Base-by-base conservation (phyloP, 2,888 invertebrate genomes). In the Latrodectus elegans region DNA sequence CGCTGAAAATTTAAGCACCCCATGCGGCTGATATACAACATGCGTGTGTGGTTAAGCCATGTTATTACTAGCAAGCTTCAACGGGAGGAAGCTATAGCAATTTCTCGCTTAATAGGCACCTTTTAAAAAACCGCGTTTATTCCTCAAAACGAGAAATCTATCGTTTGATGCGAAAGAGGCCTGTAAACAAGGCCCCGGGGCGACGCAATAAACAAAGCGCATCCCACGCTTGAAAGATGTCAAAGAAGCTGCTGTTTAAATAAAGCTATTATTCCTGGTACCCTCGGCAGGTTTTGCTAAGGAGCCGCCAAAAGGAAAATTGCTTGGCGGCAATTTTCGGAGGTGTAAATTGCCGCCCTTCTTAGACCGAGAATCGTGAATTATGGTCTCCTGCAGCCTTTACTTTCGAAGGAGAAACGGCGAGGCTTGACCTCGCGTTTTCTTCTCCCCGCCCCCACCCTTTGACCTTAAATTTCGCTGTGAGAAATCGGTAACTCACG, bases 301-400 rank as follows among this genome's bases (percentile, higher is more conserved):
- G 55, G 67, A 82, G 68, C 74, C 82, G 82, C 82, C 82, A 74
- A 82, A 82, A 82, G 65, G 84, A 79, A 77, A 73, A 79, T 79
- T 79, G 55, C 52, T 12, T 26, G 67, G 26, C 55, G 78, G 84
- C 68, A 84, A 84, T 84, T 84, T 84, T 52, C 67, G 49, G 60
- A 84, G 84, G 84, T 84, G 84, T 84, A 84, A 84, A 84, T 84
- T 78, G 84, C 73, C 84, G 76, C 22, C 70, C 65, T 38, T 52
- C 17, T 26, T 49, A 55, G 52, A 38, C 53, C 68, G 49, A 22
- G 64, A 52, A 68, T 22, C 67, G 68, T 72, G 84, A 84, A 73
- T 73, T 72, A 84, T 55, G 70, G 22, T 76, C 55, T 51, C 38
- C 81, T 52, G 65, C 77, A 73, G 78, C 78, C 73, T 84, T 84